A percentile compares a stretch with the other conserved stretches of the same genome.
Conservation (phyloP, 92 coral and sea anemone genomes). For the Bergia puertoricense region DNA sequence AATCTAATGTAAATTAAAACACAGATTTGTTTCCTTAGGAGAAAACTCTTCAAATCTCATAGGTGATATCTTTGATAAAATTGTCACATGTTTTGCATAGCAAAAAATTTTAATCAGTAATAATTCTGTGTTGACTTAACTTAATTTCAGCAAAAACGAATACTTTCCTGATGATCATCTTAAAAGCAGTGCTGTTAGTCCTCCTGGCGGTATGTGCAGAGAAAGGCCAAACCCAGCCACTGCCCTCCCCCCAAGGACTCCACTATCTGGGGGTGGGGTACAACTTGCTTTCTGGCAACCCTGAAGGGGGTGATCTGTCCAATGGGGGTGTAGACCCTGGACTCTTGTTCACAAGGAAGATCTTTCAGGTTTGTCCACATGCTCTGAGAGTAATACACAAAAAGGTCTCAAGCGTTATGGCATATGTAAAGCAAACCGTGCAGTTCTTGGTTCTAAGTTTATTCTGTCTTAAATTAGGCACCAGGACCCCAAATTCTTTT, state of each 20-base stretch:
- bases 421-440: neutral
- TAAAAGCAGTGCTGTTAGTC: neutral
- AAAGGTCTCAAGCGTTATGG: too few relatives aligned
- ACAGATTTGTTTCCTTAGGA: too few relatives aligned
- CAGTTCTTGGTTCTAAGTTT: neutral
- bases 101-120: too few relatives aligned
- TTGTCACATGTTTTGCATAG: too few relatives aligned
- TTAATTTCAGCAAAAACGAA: neutral
- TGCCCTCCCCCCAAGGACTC: conserved; percentile 46
- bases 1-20: too few relatives aligned
- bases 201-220: neutral
- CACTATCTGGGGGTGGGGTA: conserved; percentile 54
- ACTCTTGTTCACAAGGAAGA: conserved; percentile 41
- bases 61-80: too few relatives aligned
- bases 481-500: too few relatives aligned
- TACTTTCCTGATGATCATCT: neutral
- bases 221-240: neutral
- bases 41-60: too few relatives aligned
- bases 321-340: conserved; percentile 59
- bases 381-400: too few relatives aligned
- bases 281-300: conserved; percentile 50
- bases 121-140: neutral
- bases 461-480: too few relatives aligned
- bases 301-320: conserved; percentile 49
- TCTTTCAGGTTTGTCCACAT: conserved; percentile 13